phyloP scores from a whole-genome alignment of 2,888 invertebrate genomes.

The Limnephilus rhombicus region DNA sequence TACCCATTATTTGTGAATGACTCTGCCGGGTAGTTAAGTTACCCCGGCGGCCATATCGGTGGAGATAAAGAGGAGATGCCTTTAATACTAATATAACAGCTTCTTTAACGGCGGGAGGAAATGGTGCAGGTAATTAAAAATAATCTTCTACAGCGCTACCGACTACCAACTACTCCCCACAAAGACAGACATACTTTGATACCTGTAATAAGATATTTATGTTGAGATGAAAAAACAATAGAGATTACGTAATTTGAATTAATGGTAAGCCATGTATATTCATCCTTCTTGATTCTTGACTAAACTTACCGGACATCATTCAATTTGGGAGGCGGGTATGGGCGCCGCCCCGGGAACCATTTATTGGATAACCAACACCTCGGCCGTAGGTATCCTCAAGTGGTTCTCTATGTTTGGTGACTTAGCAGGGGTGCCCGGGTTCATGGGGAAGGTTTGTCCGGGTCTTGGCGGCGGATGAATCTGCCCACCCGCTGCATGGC shows the following conservation, averaged over 20 bases:
- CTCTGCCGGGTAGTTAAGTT: not conserved
- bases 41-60: not conserved
- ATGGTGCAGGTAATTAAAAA: conserved; percentile 43
- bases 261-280: too few relatives aligned
- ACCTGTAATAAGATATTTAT: not conserved
- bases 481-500: too few relatives aligned
- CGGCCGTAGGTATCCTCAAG: too few relatives aligned
- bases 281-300: too few relatives aligned
- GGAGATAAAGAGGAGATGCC: not conserved
- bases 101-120: conserved; percentile 37
- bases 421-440: too few relatives aligned
- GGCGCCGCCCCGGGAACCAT: too few relatives aligned
- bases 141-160: conserved; percentile 30
- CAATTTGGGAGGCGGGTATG: too few relatives aligned
- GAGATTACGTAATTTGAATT: not conserved
- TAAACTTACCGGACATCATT: too few relatives aligned
- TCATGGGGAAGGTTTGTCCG: too few relatives aligned
- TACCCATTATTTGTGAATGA: not conserved
- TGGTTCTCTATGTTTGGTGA: too few relatives aligned
- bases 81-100: conserved; percentile 19
- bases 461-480: too few relatives aligned
- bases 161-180: conserved; percentile 2
- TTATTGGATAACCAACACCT: too few relatives aligned
- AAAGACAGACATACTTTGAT: not conserved
- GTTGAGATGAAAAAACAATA: not conserved